These are phyloP conservation scores for Macrobrachium nipponense DNA, from an alignment of 1,140 invertebrate species.

Conservation along the genomic window DNA sequence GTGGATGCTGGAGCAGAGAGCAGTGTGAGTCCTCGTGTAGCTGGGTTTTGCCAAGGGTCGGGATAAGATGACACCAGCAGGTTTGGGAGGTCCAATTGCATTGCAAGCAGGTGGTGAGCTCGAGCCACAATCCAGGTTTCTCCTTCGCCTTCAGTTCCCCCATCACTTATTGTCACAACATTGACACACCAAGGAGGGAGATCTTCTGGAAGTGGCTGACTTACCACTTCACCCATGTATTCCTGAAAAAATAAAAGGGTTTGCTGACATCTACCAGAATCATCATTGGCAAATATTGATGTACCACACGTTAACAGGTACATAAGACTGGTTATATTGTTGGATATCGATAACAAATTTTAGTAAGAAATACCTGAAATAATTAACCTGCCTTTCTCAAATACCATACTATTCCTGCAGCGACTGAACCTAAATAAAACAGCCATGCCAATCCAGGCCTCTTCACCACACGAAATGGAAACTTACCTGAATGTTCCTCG, in stretches of 20 bases:
- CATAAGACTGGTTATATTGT: background rate
- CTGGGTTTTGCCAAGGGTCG: constrained; percentile 50
- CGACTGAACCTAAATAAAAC: background rate
- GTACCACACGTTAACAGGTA: background rate
- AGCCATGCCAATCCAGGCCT: background rate
- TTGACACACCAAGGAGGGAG: constrained; percentile 46
- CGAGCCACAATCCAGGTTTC: constrained; percentile 48
- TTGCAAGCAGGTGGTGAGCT: constrained; percentile 40
- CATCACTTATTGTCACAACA: constrained; percentile 22
- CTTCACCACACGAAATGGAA: background rate
- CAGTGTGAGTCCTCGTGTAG: constrained; percentile 37
- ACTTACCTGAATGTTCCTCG: constrained; percentile 46
- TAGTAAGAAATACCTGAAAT: background rate
- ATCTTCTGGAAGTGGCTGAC: constrained; percentile 34
- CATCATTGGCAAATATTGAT: background rate
- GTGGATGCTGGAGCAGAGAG: constrained; percentile 43
- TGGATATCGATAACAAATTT: background rate
- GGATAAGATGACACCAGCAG: constrained; percentile 45
- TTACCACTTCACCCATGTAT: constrained; percentile 48
- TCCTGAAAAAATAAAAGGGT: constrained; percentile 17
- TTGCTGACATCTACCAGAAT: too few species aligned
- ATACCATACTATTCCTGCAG: background rate
- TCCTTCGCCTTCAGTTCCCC: constrained; percentile 23
- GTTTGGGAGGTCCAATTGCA: constrained; percentile 26
- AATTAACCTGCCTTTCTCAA: background rate